These are phyloP conservation scores for Drosophila kuntzei DNA, from an alignment of 2,888 invertebrate species.

Conservation along the genomic window DNA sequence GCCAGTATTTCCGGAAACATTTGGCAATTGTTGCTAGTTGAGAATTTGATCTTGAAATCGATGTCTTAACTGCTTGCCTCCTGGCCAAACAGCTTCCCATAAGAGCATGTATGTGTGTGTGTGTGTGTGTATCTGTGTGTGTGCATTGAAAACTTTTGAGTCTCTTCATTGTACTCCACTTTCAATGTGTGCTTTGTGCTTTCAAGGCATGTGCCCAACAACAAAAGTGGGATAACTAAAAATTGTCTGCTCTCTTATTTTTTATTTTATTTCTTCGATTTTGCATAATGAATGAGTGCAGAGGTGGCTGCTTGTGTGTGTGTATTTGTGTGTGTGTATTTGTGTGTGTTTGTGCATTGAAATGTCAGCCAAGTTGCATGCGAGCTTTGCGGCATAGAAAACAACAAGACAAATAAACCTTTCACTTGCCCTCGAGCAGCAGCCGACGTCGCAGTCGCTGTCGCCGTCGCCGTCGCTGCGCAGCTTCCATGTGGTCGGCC, in stretches of 20 bases:
- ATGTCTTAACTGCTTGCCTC: conserved; percentile 34
- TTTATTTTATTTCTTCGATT: conserved; percentile 8
- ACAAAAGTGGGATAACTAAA: conserved; percentile 39
- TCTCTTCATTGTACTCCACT: conserved; percentile 43
- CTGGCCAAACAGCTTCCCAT: conserved; percentile 47
- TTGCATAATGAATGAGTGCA: conserved; percentile 59
- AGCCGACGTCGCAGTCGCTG: neutral
- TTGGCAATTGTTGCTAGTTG: conserved; percentile 2
- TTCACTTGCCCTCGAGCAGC: conserved; percentile 63
- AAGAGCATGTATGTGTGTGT: conserved; percentile 12
- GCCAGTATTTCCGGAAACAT: conserved; percentile 35
- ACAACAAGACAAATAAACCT: conserved; percentile 41
- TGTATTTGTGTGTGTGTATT: conserved; percentile 4
- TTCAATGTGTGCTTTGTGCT: conserved; percentile 33
- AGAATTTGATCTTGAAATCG: conserved; percentile 24
- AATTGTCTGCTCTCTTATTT: conserved; percentile 13
- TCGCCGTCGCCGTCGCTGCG: neutral
- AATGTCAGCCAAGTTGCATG: conserved; percentile 33
- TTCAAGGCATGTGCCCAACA: conserved; percentile 40
- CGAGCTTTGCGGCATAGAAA: conserved; percentile 38
- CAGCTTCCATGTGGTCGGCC: conserved; percentile 59
- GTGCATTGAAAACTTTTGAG: conserved; percentile 32
- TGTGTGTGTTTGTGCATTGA: conserved; percentile 13
- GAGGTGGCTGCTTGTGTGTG: conserved; percentile 31
- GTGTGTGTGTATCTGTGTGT: conserved; percentile 18